Evolutionary conservation across 1,140 invertebrate species (phyloP), one percentile per base, ranked within the genome.

Genomic region (Contarinia nasturtii): DNA sequence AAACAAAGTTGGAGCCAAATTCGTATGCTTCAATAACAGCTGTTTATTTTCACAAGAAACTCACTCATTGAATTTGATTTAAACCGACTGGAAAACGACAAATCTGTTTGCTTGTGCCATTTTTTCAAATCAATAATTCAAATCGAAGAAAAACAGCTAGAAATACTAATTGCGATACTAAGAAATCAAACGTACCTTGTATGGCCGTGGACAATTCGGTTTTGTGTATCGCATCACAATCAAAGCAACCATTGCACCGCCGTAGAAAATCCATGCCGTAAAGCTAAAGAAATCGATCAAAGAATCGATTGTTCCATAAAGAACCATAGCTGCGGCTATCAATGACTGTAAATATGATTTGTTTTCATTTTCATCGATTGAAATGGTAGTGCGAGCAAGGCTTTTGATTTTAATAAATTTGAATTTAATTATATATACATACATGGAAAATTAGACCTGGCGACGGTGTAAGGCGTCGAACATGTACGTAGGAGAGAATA

Each of bases 401-500:
- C 17, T 18, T 12, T n/a, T 20, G 17, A 2, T 45, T 45, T 45
- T 45, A 3, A 45, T 14, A 2, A 14, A 45, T 47, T 33, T 7
- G 33, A 41, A 33, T 18, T 14, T 40, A 45, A 43, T 46, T 34
- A 40, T 33, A 44, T 33, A 18, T 18, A 71, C 68, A 77, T 77
- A 93, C 90, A 68, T 95, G 90, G 65, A 93, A 91, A 58, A 95
- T 85, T n/a, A 96, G 73, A 33, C 91, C 90, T n/a, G 92, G 90
- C 14, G 86, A 83, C 3, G 93, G 93, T 43, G 92, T 98, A 49
- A 89, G 80, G 34, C 85, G 76, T 47, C 83, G 73, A 4, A 92
- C 79, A 62, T 94, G 90, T 11, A 96, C 89, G 61, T 93, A 95
- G 11, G 89, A 94, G 47, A 98, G 67, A 43, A 96, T 83, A 57